Conservation (phyloP, 2,888 invertebrate genomes). For the Hirtodrosophila duncani region DNA sequence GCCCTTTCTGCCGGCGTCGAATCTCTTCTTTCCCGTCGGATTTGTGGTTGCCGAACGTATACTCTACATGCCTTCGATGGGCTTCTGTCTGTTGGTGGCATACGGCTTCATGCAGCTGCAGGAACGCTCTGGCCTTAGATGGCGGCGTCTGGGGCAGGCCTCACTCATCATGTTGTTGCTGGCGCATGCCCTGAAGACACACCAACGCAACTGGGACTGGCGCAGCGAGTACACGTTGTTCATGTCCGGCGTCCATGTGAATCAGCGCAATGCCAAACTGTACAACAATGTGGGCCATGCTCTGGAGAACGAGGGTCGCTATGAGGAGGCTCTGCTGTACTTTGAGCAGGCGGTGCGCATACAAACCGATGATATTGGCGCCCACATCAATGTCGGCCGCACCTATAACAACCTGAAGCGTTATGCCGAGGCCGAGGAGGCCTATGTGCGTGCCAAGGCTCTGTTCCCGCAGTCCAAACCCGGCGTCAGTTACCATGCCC, state of each 20-base stretch:
- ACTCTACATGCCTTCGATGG: slow-evolving; percentile 98
- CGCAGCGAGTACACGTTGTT: slow-evolving; percentile 95
- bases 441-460: slow-evolving; percentile 93
- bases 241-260: slow-evolving; percentile 90
- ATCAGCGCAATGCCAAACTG: slow-evolving; percentile 94
- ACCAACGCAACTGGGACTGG: slow-evolving; percentile 94
- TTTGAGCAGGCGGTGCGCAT: slow-evolving; percentile 95
- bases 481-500: slow-evolving; percentile 95
- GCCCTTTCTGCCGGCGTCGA: slow-evolving; percentile 97
- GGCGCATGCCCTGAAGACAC: slow-evolving; percentile 91
- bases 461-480: slow-evolving; percentile 93
- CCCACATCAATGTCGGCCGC: slow-evolving; percentile 97
- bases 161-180: slow-evolving; percentile 83
- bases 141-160: slow-evolving; percentile 32
- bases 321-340: slow-evolving; percentile 89
- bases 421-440: slow-evolving; percentile 93
- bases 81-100: slow-evolving; percentile 94
- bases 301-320: slow-evolving; percentile 86
- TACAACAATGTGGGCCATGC: slow-evolving; percentile 99
- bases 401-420: slow-evolving; percentile 94
- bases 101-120: slow-evolving; percentile 88
- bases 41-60: slow-evolving; percentile 98
- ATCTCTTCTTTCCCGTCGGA: slow-evolving; percentile 98
- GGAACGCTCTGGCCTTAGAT: slow-evolving; percentile 2
- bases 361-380: slow-evolving; percentile 96